Base-by-base conservation (phyloP, 2,797 vertebrate genomes). In the Labroides dimidiatus region DNA sequence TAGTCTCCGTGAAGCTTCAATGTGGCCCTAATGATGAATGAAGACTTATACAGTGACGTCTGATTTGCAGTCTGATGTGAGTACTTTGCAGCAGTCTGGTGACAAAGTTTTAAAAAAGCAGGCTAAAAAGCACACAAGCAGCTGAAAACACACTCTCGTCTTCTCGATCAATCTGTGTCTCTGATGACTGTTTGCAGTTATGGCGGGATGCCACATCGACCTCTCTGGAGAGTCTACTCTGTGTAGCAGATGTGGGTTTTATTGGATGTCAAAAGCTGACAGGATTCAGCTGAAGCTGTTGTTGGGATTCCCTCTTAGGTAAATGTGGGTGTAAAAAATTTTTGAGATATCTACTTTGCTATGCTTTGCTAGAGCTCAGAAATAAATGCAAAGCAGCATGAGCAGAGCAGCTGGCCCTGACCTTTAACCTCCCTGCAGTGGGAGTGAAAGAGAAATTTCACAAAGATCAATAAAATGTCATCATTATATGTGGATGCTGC, bases 121-220 rank as follows among this genome's bases (percentile, higher is more conserved):
- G 20, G 11, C 13, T 48, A 49, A 51, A 51, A 79, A 72, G 21
- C 53, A 44, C 53, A 59, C 17, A 45, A 50, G 24, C 49, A 44
- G 53, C 51, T 60, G 42, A 49, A 65, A 78, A 64, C 7, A 45
- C 19, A 69, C 45, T 64, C 57, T 58, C 44, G 19, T 68, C 33
- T 16, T 59, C 51, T 57, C 55, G 50, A 54, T 80, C 63, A 64
- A 56, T 77, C 45, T 45, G 57, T 11, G 64, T 67, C 55, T 84
- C 73, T 56, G 45, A 14, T 57, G 73, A 41, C 50, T 49, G 64
- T 74, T 64, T 71, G 63, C 51, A 42, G 45, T 59, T 48, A 50
- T 63, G 74, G 74, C 71, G 69, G 41, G 33, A 68, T 60, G 69
- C 70, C 80, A 76, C 55, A 33, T 30, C 7, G 20, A 67, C 66